These are phyloP conservation scores for Chrysodeixis includens DNA, from an alignment of 2,888 invertebrate species.

Conservation along the genomic window DNA sequence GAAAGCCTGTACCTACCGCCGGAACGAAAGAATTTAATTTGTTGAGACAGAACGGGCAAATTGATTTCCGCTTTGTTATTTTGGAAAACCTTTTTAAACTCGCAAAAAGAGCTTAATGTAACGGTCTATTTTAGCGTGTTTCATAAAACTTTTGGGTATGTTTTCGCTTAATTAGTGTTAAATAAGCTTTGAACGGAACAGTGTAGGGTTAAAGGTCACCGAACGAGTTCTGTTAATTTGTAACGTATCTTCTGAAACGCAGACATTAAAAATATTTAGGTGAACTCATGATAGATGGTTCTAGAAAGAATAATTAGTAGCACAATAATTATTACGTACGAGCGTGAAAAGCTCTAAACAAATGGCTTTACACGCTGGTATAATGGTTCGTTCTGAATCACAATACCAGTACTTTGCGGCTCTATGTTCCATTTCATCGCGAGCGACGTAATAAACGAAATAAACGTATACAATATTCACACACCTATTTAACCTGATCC, in stretches of 20 bases:
- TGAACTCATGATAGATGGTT: conserved; percentile 10
- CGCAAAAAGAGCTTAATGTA: conserved; percentile 12
- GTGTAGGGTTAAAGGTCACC: conserved; percentile 13
- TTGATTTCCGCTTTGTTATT: conserved; percentile 56
- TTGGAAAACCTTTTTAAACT: conserved; percentile 30
- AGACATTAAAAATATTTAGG: conserved; percentile 18
- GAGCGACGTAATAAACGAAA: conserved; percentile 37
- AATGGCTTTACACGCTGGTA: conserved; percentile 25
- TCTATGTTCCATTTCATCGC: conserved; percentile 31
- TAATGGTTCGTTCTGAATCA: conserved; percentile 20
- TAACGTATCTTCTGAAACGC: conserved; percentile 12
- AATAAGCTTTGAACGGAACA: conserved; percentile 6
- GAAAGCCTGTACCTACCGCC: conserved; percentile 59
- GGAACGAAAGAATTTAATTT: conserved; percentile 71
- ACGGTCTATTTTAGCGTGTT: conserved; percentile 2
- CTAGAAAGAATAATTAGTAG: conserved; percentile 24
- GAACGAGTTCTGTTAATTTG: conserved; percentile 19
- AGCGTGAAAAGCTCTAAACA: conserved; percentile 12
- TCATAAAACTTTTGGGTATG: conserved; percentile 12
- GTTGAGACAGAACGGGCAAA: conserved; percentile 56
- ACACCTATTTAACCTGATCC: conserved; percentile 28
- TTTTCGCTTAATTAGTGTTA: conserved; percentile 13
- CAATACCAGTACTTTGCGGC: conserved; percentile 23
- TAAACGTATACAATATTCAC: conserved; percentile 43
- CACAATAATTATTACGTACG: conserved; percentile 14